Evolutionary conservation across 2,888 invertebrate species (phyloP).

Genomic region (Urechis unicinctus): DNA sequence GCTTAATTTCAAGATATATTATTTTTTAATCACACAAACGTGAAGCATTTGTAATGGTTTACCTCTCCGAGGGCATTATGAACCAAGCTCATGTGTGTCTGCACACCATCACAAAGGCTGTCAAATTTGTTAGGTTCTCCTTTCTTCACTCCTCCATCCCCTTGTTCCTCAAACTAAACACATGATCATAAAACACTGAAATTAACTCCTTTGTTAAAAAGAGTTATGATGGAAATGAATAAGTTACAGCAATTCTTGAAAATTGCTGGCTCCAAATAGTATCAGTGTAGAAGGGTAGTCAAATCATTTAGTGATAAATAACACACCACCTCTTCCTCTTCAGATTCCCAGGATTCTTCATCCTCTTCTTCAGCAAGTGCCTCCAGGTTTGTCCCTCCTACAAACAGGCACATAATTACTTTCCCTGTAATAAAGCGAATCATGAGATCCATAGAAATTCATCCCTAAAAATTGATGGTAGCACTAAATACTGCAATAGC

Average conservation of each 20-base stretch:
- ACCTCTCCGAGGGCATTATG: conserved; percentile 44
- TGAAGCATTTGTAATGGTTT: conserved; percentile 4
- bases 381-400: background rate
- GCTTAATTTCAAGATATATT: no score
- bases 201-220: no score
- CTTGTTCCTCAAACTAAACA: background rate
- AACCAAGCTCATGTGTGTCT: conserved; percentile 39
- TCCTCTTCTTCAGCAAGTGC: background rate
- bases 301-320: background rate
- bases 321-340: background rate
- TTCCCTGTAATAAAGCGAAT: no score
- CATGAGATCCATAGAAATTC: no score
- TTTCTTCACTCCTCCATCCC: background rate
- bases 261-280: no score
- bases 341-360: background rate
- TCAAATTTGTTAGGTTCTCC: conserved; percentile 47
- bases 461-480: no score
- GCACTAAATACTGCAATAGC: no score
- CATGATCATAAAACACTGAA: no score
- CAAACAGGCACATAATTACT: no score
- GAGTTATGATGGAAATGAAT: no score
- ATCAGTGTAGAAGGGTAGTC: background rate
- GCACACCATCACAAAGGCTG: conserved; percentile 44
- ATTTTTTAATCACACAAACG: background rate
- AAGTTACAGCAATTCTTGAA: no score